Conservation (phyloP, 2,888 invertebrate species). For the Caenorhabditis afra region DNA sequence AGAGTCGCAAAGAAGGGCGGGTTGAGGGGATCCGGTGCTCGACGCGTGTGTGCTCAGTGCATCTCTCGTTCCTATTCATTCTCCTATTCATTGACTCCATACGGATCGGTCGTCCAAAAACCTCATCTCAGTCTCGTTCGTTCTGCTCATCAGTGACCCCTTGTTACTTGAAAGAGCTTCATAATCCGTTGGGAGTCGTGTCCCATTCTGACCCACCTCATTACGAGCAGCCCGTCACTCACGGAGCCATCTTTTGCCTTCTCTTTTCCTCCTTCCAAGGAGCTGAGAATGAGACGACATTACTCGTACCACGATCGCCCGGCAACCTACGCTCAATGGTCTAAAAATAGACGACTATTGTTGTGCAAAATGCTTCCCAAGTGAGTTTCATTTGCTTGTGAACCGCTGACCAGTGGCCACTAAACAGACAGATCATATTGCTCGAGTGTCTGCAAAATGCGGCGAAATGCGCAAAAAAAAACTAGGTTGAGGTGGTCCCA, state of each 20-base stretch:
- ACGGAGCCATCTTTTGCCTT: slow-evolving; percentile 24
- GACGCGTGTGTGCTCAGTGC: slow-evolving; percentile 41
- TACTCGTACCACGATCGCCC: slow-evolving; percentile 60
- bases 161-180: background rate
- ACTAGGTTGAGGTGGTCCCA: slow-evolving; percentile 6
- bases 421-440: slow-evolving; percentile 16
- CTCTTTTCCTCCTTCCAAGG: slow-evolving; percentile 16
- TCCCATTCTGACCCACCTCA: slow-evolving; percentile 12
- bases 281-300: slow-evolving; percentile 50
- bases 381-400: slow-evolving; percentile 43
- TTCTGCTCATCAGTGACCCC: slow-evolving; percentile 1
- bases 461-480: too few species aligned
- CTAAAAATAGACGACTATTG: slow-evolving; percentile 60
- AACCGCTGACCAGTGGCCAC: slow-evolving; percentile 33
- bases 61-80: slow-evolving; percentile 56
- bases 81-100: slow-evolving; percentile 45
- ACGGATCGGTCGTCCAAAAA: slow-evolving; percentile 16
- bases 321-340: slow-evolving; percentile 60
- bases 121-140: background rate
- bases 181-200: slow-evolving; percentile 16
- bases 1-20: slow-evolving; percentile 26
- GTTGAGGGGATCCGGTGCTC: slow-evolving; percentile 30
- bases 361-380: slow-evolving; percentile 65
- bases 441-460: background rate
- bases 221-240: slow-evolving; percentile 14